These are phyloP conservation scores for Phrynocephalus guinanensis DNA, from an alignment of 2,797 vertebrate species.

Conservation along the genomic window DNA sequence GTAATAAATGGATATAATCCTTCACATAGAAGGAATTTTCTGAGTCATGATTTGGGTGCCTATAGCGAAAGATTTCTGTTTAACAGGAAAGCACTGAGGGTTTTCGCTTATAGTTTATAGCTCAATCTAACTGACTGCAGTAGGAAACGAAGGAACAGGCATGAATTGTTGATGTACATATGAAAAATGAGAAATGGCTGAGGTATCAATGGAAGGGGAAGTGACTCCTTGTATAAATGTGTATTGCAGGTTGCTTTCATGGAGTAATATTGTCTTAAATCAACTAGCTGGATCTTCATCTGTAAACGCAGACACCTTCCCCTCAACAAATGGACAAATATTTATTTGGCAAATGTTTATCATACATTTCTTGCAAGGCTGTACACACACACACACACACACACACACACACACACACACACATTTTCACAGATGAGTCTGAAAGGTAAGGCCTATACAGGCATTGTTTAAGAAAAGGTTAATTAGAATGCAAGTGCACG, in stretches of 20 bases:
- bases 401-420: too few species aligned
- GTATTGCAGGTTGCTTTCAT: not conserved
- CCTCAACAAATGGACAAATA: too few species aligned
- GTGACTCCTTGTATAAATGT: too few species aligned
- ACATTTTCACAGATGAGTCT: too few species aligned
- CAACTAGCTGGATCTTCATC: too few species aligned
- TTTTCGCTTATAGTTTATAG: not conserved
- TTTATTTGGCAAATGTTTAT: too few species aligned
- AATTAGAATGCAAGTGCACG: too few species aligned
- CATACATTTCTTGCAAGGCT: too few species aligned
- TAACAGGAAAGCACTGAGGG: slow-evolving; percentile 2
- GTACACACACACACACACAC: too few species aligned
- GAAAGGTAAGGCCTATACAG: too few species aligned
- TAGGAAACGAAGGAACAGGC: not conserved
- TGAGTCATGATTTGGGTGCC: slow-evolving; percentile 13
- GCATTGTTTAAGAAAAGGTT: too few species aligned
- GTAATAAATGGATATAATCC: slow-evolving; percentile 26
- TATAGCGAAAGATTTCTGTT: slow-evolving; percentile 5
- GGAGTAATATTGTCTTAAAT: not conserved
- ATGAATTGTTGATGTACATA: not conserved
- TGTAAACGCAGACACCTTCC: too few species aligned
- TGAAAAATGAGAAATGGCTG: not conserved
- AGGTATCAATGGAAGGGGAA: not conserved
- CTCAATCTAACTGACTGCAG: not conserved
- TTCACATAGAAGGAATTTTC: slow-evolving; percentile 9